A percentile compares a stretch with the other conserved stretches of the same genome.
Evolutionary conservation across 2,888 invertebrate species (phyloP).

Genomic region (Escarpia spicata): DNA sequence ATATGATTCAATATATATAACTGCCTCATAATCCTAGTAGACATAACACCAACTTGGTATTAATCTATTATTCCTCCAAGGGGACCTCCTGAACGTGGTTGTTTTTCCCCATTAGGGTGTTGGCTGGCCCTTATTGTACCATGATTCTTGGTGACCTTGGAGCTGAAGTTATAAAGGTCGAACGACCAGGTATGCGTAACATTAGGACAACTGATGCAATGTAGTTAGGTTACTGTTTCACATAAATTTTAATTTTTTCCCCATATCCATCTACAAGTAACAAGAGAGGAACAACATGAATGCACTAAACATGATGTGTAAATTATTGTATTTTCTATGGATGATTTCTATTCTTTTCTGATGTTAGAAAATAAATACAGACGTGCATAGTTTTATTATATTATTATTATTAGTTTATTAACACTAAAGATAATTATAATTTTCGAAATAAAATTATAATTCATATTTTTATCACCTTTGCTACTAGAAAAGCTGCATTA

Average conservation of each 20-base stretch:
- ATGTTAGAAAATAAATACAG: background rate
- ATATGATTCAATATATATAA: background rate
- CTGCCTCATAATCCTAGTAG: background rate
- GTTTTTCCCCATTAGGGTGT: slow-evolving; percentile 71
- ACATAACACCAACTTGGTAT: background rate
- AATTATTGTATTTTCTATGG: slow-evolving; percentile 6
- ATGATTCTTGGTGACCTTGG: slow-evolving; percentile 93
- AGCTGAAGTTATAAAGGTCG: slow-evolving; percentile 92
- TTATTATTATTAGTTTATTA: background rate
- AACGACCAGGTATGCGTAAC: slow-evolving; percentile 74
- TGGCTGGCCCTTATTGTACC: slow-evolving; percentile 94
- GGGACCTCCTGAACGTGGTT: background rate
- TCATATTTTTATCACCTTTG: background rate
- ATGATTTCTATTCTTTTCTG: background rate
- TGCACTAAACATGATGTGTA: background rate
- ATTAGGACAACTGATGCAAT: background rate
- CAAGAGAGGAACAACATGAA: background rate
- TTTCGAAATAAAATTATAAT: background rate
- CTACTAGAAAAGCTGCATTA: background rate
- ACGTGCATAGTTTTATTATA: too few species aligned
- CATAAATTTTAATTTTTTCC: background rate
- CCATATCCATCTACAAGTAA: background rate
- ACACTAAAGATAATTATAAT: background rate
- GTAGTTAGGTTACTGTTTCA: background rate
- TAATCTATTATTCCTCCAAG: background rate